Base-by-base conservation (phyloP, 2,797 vertebrate genomes). In the Todus mexicanus region DNA sequence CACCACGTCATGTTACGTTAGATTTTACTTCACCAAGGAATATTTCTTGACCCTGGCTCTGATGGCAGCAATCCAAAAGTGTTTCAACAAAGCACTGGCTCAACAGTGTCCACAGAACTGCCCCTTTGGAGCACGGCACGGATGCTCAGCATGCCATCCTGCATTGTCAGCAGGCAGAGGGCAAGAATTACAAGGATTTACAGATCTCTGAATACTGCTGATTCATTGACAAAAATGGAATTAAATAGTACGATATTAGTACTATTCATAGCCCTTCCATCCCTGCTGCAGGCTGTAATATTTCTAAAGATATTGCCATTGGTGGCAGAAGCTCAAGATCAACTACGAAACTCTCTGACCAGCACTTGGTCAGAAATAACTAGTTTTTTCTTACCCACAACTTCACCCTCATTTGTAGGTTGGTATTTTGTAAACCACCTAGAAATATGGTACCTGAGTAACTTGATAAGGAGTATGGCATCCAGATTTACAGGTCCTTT, bases 211-310 rank as follows among this genome's bases (percentile, higher is more conserved):
- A 69, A 64, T 84, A 64, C 60, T 89, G 92, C 89, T 95, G 88
- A 90, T 95, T 96, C 93, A 95, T 17, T 72, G 94, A 57, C 48
- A 74, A 33, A 80, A 60, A 54, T n/a, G 3, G 27, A 70, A 95
- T 87, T 91, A 82, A 95, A 89, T 15, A 31, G 68, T 43, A 45
- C 5, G 8, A 33, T 64, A 77, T 72, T 66, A 43, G 45, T 50
- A 38, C 75, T 91, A 7, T 59, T 76, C 93, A 60, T 64, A 70
- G 53, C 75, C 92, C 68, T 21, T 59, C 54, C 60, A 76, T 40
- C 87, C 42, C 48, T 70, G 73, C n/a, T 25, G 33, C 66, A 84
- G 91, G 42, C 74, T 53, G 47, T 45, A 79, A 2, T 56, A 21
- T 56, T 66, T 84, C 76, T 51, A 10, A 64, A 65, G 77, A 9